Evolutionary conservation across 37 sponge, comb jelly and placozoan genomes (phyloP).

Genomic region (Beroe ovata): DNA sequence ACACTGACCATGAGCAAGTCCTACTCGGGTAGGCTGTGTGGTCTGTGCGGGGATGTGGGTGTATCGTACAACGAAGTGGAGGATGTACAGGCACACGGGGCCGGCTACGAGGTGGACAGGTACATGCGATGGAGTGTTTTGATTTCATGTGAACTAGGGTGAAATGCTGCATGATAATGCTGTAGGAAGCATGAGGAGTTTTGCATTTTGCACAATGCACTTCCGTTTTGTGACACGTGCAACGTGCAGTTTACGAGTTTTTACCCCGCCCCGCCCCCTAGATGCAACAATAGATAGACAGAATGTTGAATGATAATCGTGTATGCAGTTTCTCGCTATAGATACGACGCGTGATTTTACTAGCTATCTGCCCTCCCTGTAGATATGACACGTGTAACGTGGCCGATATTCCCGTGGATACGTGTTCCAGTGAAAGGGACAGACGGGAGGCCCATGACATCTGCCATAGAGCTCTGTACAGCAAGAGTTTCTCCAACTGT

Average conservation of each 20-base stretch:
- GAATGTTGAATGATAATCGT: too few species aligned
- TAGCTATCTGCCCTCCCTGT: neutral
- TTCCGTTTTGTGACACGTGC: too few species aligned
- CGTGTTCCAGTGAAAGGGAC: neutral
- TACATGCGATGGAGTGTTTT: too few species aligned
- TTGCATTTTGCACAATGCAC: too few species aligned
- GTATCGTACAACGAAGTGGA: constrained; percentile 14
- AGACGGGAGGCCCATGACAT: neutral
- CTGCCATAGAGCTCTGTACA: constrained; percentile 14
- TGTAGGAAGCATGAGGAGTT: too few species aligned
- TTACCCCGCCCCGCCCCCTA: too few species aligned
- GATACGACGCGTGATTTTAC: too few species aligned
- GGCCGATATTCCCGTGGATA: constrained; percentile 12
- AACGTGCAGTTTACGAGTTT: too few species aligned
- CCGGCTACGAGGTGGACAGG: constrained; percentile 56
- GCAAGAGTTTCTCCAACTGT: neutral
- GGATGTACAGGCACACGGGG: constrained; percentile 24
- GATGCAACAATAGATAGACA: too few species aligned
- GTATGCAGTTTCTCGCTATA: too few species aligned
- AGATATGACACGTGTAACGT: constrained; percentile 65
- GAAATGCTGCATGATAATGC: too few species aligned
- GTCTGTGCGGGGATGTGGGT: constrained; percentile 63
- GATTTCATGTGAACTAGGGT: too few species aligned
- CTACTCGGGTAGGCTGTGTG: constrained; percentile 53
- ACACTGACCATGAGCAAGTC: constrained; percentile 61